phyloP scores from a whole-genome alignment of 1,140 invertebrate species.

The Callitettix versicolor region DNA sequence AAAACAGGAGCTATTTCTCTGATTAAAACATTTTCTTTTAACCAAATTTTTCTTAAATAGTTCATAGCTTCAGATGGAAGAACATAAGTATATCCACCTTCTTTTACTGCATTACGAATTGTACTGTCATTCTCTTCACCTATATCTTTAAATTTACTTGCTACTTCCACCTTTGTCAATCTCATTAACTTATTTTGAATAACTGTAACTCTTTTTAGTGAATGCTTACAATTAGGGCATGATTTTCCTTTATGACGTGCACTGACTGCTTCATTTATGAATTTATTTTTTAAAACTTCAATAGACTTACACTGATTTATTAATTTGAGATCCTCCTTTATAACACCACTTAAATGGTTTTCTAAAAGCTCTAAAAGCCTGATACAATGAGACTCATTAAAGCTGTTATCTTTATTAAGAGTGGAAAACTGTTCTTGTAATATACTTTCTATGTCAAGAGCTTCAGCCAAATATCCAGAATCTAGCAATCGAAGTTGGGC shows the following conservation, averaged over 20 bases:
- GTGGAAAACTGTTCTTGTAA: not conserved
- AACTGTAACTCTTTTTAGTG: constrained; percentile 37
- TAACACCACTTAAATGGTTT: constrained; percentile 21
- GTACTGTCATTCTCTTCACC: not conserved
- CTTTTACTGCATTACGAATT: constrained; percentile 18
- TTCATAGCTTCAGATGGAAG: constrained; percentile 52
- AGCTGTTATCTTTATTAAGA: not conserved
- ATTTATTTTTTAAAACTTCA: constrained; percentile 29
- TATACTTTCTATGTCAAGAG: constrained; percentile 47
- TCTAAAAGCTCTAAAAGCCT: constrained; percentile 24
- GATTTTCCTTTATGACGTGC: constrained; percentile 40
- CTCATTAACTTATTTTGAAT: constrained; percentile 29
- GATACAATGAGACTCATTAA: constrained; percentile 14
- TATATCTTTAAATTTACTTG: constrained; percentile 20
- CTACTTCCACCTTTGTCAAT: constrained; percentile 21
- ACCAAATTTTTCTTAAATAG: constrained; percentile 65
- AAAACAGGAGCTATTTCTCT: constrained; percentile 62
- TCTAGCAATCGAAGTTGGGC: constrained; percentile 66
- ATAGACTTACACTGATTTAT: constrained; percentile 34
- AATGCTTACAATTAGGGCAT: constrained; percentile 50
- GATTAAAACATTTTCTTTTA: constrained; percentile 61
- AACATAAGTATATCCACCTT: constrained; percentile 29
- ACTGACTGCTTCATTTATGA: constrained; percentile 47
- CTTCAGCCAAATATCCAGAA: constrained; percentile 58
- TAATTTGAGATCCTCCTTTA: constrained; percentile 35